Evolutionary conservation across 2,888 invertebrate species (phyloP), one percentile per base, ranked within the genome.

Genomic region (Trissoscelio sp.): DNA sequence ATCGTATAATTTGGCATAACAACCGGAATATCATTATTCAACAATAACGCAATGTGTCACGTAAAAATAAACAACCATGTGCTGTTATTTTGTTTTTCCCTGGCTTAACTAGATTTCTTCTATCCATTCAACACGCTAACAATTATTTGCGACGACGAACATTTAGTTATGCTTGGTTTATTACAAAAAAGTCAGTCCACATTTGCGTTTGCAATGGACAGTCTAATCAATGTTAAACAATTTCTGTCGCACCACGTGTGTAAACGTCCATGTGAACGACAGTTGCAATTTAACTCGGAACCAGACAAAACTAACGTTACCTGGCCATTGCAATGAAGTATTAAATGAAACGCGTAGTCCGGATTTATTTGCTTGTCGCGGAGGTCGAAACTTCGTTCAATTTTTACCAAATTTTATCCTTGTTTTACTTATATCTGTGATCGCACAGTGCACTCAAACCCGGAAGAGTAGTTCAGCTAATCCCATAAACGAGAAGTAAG

Each of bases 401-500:
- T 81, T 72, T 66, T 70, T 62, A 48, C 20, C 58, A 53, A 66
- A 72, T 57, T 62, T 58, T 11, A 16, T 34, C 31, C 37, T 28
- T 51, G 53, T 55, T 42, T 69, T 79, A 48, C 53, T 72, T 60
- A 60, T 70, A 67, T 53, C 55, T 83, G 84, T 79, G 39, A 34
- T 11, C 34, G 34, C n/a, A n/a, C n/a, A n/a, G n/a, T 34, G 84
- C 83, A 83, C 67, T 72, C 84, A 82, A 79, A 73, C 84, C 12
- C 44, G 44, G 3, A 34, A 69, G 85, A 85, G 84, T 79, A 83
- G 83, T 82, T 83, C 70, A 67, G 57, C 81, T 88, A 88, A 89
- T 88, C 86, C 85, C 84, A 85, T 86, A 88, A 88, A 87, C 87
- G 88, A 86, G 86, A 85, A 86, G 83, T 85, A 85, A 88, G 86